Percentiles rank a stretch among this genome's conserved stretches.
phyloP scores from a whole-genome alignment of 2,113 vertebrate species.

The Xenopus borealis region DNA sequence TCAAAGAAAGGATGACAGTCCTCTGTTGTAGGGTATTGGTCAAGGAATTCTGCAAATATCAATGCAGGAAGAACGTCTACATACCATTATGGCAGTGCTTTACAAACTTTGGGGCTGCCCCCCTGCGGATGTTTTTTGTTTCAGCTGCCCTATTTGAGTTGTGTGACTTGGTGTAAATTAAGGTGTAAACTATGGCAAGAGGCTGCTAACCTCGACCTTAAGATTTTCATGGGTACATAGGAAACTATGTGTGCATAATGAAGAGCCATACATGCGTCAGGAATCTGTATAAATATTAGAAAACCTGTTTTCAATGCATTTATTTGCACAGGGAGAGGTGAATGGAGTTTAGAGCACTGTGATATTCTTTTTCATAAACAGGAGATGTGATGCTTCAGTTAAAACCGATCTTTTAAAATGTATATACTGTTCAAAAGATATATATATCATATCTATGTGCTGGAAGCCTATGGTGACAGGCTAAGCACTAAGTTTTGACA shows the following conservation, averaged over 20 bases:
- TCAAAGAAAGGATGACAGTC: no score
- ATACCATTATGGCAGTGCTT: no score
- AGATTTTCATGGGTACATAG: background rate
- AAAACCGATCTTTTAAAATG: slow-evolving; percentile 18
- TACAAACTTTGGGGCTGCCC: no score
- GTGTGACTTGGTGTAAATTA: no score
- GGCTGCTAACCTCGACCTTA: no score
- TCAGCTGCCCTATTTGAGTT: no score
- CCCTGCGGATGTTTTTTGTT: no score
- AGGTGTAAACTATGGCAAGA: no score
- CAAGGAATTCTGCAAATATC: no score
- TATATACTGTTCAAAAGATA: slow-evolving; percentile 2
- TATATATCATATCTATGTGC: slow-evolving; percentile 19
- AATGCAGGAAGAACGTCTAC: no score
- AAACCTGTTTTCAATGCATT: slow-evolving; percentile 26
- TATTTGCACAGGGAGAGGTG: slow-evolving; percentile 38
- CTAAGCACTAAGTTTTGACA: slow-evolving; percentile 33
- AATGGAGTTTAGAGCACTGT: slow-evolving; percentile 22
- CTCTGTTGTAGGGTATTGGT: no score
- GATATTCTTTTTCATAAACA: slow-evolving; percentile 24
- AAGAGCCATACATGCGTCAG: background rate
- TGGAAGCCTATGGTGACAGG: slow-evolving; percentile 27
- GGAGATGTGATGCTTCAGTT: slow-evolving; percentile 35
- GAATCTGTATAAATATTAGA: slow-evolving; percentile 11
- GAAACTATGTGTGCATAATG: no score